Evolutionary conservation across 2,113 vertebrate species (phyloP), one percentile per base, ranked within the genome.

Genomic region (Callipepla californica): DNA sequence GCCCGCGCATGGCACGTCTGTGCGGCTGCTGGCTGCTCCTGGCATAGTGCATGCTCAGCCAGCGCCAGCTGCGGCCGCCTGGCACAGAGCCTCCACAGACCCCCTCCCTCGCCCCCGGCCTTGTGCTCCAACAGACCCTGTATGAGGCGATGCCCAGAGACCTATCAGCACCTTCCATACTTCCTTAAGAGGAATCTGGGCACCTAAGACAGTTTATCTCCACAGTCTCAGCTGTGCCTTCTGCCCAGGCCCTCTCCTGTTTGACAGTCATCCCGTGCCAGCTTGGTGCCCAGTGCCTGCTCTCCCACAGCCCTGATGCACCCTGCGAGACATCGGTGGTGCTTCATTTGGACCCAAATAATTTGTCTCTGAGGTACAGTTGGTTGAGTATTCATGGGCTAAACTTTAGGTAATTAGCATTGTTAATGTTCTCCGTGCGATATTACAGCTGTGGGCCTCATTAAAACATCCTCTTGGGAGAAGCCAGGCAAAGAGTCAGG

Each of bases 401-500:
- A 97, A 97, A 97, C 95, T 97, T 97, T 20, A 92, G 93, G 95
- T 97, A 97, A 98, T 98, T 97, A 98, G 97, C 97, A 97, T 97
- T 95, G 97, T 97, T 97, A 97, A 97, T 96, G 93, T 95, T 96
- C 77, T 87, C 83, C 96, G 94, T 97, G 96, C 96, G 96, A 93
- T 95, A 93, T 93, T 97, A 97, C 96, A 97, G 97, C 97, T 97
- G 95, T 94, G 96, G 96, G 91, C 96, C 96, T 98, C 96, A 97
- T 98, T 98, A 97, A 97, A 97, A 95, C n/a, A 48, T 91, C 83
- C 97, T 97, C 96, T 68, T 38, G 94, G 94, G 96, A 95, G 91
- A 95, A 96, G 89, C 87, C 58, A 67, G 87, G 95, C 68, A 3
- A 91, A 89, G 95, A 97, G 93, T 97, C 95, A 96, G 97, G 96